Evolutionary conservation across 2,797 vertebrate genomes (phyloP), one percentile per base, ranked within the genome.

Genomic region (Alfaro cultratus): DNA sequence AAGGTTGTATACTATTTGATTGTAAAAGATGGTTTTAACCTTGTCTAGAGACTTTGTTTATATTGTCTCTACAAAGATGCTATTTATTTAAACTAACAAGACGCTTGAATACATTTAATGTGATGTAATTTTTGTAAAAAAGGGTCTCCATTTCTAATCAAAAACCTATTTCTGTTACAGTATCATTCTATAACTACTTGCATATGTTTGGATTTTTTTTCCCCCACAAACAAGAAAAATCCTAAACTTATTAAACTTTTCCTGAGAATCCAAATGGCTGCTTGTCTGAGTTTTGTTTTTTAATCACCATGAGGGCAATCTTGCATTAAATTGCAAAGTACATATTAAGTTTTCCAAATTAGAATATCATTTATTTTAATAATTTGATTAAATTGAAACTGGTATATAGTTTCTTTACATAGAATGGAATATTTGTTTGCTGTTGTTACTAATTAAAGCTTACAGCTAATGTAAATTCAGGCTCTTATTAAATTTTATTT

Each of bases 201-300:
- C 78, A 26, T 45, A 9, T 80, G 71, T 76, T n/a, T 21, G 82
- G 4, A 79, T 79, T 49, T 21, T 76, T 26, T 77, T 46, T 9
- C 72, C 79, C 86, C 77, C 76, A 87, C 80, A 45, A 70, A 4
- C 70, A 60, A 80, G n/a, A 75, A 51, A 57, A 12, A 85, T 74
- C 77, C 5, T 67, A 84, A 75, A 64, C 1, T 36, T 51, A 90
- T 86, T 88, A 90, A 92, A 92, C 8, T 10, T 76, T 3, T 86
- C 46, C 43, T 76, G 36, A 8, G 39, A 85, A 74, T 18, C 51
- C 43, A 10, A 9, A 11, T 68, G 15, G 13, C 6, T 75, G 31
- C 1, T 12, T 76, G 7, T 74, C 41, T 79, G 0, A 62, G 74
- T 76, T 26, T 0, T 71, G 41, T 49, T 15, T 34, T 29, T 31